A percentile compares a stretch with the other conserved stretches of the same genome.
These are phyloP conservation scores for Drepana arcuata DNA, from an alignment of 1,140 invertebrate species.

Conservation along the genomic window DNA sequence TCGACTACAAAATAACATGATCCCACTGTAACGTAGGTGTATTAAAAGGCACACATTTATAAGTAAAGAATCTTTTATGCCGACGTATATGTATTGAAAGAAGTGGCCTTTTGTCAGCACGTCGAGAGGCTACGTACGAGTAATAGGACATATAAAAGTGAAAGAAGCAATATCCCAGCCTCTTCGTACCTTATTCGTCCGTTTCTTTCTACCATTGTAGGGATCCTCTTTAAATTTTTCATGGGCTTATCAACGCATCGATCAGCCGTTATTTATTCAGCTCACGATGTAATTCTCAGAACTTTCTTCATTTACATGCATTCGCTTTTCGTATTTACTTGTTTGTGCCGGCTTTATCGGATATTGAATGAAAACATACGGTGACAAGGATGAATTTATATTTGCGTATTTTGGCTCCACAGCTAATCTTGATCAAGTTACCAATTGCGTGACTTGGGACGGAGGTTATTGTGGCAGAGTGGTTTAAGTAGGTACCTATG, in stretches of 20 bases:
- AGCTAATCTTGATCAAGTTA: too few species aligned
- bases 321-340: constrained; percentile 49
- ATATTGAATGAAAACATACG: constrained; percentile 43
- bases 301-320: constrained; percentile 62
- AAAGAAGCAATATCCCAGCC: constrained; percentile 36
- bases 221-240: constrained; percentile 50
- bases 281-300: constrained; percentile 55
- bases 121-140: constrained; percentile 23
- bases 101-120: constrained; percentile 33
- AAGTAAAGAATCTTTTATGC: too few species aligned
- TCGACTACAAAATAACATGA: too few species aligned
- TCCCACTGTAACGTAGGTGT: too few species aligned
- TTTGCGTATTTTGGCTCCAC: constrained; percentile 8
- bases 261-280: constrained; percentile 58
- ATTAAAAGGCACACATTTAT: too few species aligned
- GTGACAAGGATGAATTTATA: constrained; percentile 25
- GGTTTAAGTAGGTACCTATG: too few species aligned
- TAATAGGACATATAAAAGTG: constrained; percentile 31
- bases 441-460: too few species aligned
- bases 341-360: constrained; percentile 46
- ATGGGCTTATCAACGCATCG: constrained; percentile 57
- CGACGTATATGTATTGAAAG: constrained; percentile 31
- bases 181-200: constrained; percentile 28
- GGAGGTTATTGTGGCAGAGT: too few species aligned
- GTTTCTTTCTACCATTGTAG: constrained; percentile 30